Base-by-base conservation (phyloP, 2,113 vertebrate species). In the Heterotilapia buettikoferi region DNA sequence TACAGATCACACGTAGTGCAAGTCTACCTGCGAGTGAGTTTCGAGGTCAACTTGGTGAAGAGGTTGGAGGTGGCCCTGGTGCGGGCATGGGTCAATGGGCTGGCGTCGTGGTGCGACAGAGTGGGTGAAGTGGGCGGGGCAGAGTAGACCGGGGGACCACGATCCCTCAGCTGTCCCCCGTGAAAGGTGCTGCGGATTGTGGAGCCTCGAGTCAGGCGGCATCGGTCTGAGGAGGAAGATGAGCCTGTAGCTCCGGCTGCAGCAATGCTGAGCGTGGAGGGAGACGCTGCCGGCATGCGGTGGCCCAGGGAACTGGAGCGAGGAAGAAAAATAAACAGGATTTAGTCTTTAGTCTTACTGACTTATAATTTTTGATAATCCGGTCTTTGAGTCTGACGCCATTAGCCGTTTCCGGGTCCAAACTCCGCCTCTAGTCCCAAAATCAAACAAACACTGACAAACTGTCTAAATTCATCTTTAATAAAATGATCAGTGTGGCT, bases 1-100 rank as follows among this genome's bases (percentile, higher is more conserved):
- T 40, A 18, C 14, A 66, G 53, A 19, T 38, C 5, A 33, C 47
- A 33, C 7, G 36, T 21, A 31, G 24, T 3, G 3, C 7, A 6
- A 6, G 43, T 68, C 94, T 95, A 99, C 98, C 98, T 97, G 96
- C 98, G 97, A 52, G 97, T 98, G 95, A 99, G 96, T 96, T 99
- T 99, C 84, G 98, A 98, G 96, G 98, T 99, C 95, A 99, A 96
- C 92, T 99, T 99, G 97, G 96, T 97, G 96, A 98, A 99, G 95
- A 98, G 97, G 97, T 98, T 98, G 95, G 98, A 97, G 54, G 98
- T 97, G 61, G 98, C 97, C 36, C 98, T 96, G 81, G 97, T 97
- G 88, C 98, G 97, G 83, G 97, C 97, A 3, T 98, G 95, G 14
- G 97, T 97, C 91, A 98, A 90, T 5, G 97, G 96, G 43, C 95